Base-by-base conservation (phyloP, 2,113 vertebrate genomes). In the Neogobius melanostomus region DNA sequence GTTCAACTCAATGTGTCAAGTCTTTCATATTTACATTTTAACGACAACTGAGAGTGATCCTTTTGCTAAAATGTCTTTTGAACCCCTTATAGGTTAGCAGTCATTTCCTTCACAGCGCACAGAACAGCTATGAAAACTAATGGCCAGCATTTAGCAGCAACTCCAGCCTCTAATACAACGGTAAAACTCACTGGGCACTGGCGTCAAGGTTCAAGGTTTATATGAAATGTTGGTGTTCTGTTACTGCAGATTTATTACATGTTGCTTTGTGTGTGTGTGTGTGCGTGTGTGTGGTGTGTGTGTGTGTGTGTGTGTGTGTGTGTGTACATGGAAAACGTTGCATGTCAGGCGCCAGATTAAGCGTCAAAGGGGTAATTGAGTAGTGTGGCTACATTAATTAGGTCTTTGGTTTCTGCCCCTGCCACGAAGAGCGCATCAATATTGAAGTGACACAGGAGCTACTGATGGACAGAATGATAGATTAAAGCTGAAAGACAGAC, bases 401-500 rank as follows among this genome's bases (percentile, higher is more conserved):
- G 49, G 77, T 69, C n/a, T 84, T 71, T 28, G 7, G 59, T 82
- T 85, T 82, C 79, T 62, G 53, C 36, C 9, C n/a, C 42, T 44
- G 54, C 49, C 43, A 68, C 6, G 50, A 71, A 63, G 15, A 79
- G 42, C 17, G 0, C 8, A 80, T 86, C 8, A 83, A 87, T 86
- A 80, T 80, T 83, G 7, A 69, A 72, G 80, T 68, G 80, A 71
- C 63, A 81, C 48, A 52, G 0, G 47, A 79, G 64, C 75, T 42
- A 14, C 67, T 63, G 45, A 54, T 21, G 42, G 36, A 64, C 11
- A 52, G 61, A 49, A 44, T 45, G 28, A 36, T 36, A 36, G 28
- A 36, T 4, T 52, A 16, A 44, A 56, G 10, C 52, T 65, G 10
- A 16, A 6, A 50, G 47, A 44, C 56, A 48, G 63, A 49, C 11